Percentiles rank a stretch among this genome's conserved stretches.
These are phyloP conservation scores for Labia minor DNA, from an alignment of 2,888 invertebrate species.

Conservation along the genomic window DNA sequence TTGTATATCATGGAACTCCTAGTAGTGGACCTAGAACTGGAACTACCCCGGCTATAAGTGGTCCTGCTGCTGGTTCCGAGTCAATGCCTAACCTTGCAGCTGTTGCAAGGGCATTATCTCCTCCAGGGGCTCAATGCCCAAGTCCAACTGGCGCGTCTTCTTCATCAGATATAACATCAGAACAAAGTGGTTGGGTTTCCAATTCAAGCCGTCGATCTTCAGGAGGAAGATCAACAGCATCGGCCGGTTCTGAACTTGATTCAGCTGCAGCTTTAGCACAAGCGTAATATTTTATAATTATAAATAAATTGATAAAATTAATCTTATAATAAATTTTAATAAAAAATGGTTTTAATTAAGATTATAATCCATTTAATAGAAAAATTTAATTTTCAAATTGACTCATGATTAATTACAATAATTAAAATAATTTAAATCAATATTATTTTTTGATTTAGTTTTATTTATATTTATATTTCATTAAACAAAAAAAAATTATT, in stretches of 20 bases:
- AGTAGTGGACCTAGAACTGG: conserved; percentile 27
- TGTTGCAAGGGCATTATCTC: conserved; percentile 41
- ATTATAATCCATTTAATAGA: too few relatives aligned
- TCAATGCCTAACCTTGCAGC: conserved; percentile 53
- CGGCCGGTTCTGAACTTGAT: conserved; percentile 30
- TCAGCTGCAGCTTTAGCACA: conserved; percentile 9
- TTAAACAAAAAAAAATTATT: too few relatives aligned
- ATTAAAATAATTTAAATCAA: too few relatives aligned
- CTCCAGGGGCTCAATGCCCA: neutral
- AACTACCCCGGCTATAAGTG: conserved; percentile 47
- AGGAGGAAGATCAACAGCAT: conserved; percentile 37
- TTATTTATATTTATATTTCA: too few relatives aligned
- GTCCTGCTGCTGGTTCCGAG: conserved; percentile 35
- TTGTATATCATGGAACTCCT: conserved; percentile 17
- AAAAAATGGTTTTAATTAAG: too few relatives aligned
- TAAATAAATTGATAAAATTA: too few relatives aligned
- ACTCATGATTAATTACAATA: too few relatives aligned
- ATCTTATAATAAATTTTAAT: too few relatives aligned
- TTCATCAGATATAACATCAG: conserved; percentile 49
- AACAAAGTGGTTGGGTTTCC: conserved; percentile 81
- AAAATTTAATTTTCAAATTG: too few relatives aligned
- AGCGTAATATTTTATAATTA: neutral
- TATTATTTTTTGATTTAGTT: too few relatives aligned
- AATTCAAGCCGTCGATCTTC: conserved; percentile 48
- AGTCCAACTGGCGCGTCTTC: conserved; percentile 27